Percentiles rank a stretch among this genome's conserved stretches.
These are phyloP conservation scores for Xiphydria camelus DNA, from an alignment of 2,888 invertebrate genomes.

Conservation along the genomic window DNA sequence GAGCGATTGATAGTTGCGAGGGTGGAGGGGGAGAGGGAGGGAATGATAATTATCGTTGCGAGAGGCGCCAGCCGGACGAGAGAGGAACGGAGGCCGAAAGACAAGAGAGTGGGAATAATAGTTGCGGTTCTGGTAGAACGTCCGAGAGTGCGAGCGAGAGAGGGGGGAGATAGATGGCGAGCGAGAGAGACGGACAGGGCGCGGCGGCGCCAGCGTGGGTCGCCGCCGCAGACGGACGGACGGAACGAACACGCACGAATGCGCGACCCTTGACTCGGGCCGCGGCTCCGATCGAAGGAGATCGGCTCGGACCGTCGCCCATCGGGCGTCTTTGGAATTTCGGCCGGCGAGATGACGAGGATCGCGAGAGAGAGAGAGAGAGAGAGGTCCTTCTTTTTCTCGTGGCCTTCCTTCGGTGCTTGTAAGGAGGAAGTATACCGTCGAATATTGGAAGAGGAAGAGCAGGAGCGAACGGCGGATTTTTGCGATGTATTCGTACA, in stretches of 20 bases:
- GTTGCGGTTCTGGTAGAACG: constrained; percentile 10
- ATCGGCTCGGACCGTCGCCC: too few species aligned
- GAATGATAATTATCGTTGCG: constrained; percentile 47
- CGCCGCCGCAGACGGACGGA: constrained; percentile 19
- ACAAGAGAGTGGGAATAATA: constrained; percentile 16
- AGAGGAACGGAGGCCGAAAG: constrained; percentile 18
- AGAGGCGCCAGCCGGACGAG: constrained; percentile 43
- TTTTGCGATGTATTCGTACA: too few species aligned
- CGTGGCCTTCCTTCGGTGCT: too few species aligned
- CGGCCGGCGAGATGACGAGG: too few species aligned
- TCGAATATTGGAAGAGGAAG: too few species aligned
- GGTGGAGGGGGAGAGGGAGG: constrained; percentile 11
- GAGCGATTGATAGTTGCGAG: constrained; percentile 14
- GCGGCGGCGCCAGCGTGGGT: constrained; percentile 56
- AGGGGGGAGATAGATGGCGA: constrained; percentile 11
- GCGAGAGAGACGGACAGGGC: constrained; percentile 25
- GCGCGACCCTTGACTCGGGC: too few species aligned
- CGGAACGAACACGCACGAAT: background rate
- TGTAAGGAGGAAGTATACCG: too few species aligned
- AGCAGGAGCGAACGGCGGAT: too few species aligned
- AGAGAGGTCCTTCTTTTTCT: too few species aligned
- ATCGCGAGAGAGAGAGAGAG: too few species aligned
- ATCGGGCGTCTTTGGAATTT: too few species aligned
- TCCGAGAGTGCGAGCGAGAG: constrained; percentile 1
- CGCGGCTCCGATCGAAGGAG: too few species aligned